phyloP scores from a whole-genome alignment of 2,888 invertebrate genomes.

The Onchidella celtica region DNA sequence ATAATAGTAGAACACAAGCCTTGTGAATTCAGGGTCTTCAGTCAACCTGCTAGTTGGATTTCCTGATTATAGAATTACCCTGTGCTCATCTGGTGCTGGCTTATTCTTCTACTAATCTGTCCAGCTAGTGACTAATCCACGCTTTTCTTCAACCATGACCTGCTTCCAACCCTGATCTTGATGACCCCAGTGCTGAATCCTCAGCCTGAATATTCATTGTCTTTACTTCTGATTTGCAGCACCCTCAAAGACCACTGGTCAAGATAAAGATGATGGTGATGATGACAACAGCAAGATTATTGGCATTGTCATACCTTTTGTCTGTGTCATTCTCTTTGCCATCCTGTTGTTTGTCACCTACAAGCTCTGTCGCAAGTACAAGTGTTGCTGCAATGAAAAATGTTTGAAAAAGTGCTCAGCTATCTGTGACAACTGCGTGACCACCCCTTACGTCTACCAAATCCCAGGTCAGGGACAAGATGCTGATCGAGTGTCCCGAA shows the following conservation, averaged over 20 bases:
- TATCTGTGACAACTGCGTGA: conserved; percentile 26
- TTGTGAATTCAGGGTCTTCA: no score
- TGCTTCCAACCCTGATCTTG: no score
- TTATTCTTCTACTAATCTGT: no score
- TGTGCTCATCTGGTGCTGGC: no score
- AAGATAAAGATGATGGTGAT: not conserved
- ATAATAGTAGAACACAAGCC: no score
- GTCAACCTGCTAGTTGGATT: no score
- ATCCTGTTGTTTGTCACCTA: not conserved
- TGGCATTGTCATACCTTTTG: conserved; percentile 25
- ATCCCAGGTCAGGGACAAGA: conserved; percentile 4
- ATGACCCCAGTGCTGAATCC: no score
- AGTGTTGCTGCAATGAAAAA: conserved; percentile 22
- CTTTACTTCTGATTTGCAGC: conserved; percentile 2
- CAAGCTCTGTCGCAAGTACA: conserved; percentile 9
- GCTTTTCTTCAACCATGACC: no score
- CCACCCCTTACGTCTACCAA: conserved; percentile 17
- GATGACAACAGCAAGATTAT: not conserved
- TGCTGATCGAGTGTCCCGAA: not conserved
- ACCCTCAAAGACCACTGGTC: not conserved
- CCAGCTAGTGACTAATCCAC: no score
- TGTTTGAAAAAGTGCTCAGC: conserved; percentile 21
- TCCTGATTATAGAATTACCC: no score
- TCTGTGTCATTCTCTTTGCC: conserved; percentile 5
- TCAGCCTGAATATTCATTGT: no score